A percentile compares a stretch with the other conserved stretches of the same genome.
These are phyloP conservation scores for Scalopus aquaticus DNA, from an alignment of 2,113 vertebrate species.

Conservation along the genomic window DNA sequence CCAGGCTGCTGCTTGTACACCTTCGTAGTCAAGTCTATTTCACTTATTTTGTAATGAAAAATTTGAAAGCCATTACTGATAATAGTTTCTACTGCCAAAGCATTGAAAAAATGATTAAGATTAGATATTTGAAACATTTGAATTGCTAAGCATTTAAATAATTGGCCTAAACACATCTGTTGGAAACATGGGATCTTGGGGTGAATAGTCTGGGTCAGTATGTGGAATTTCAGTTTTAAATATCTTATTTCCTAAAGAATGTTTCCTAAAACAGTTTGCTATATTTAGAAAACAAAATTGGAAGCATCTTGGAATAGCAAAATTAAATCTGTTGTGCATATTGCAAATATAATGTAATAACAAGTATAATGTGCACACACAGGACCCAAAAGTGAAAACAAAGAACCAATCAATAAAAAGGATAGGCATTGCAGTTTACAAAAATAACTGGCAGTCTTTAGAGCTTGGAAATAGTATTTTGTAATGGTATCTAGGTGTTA, in stretches of 20 bases:
- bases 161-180: neutral
- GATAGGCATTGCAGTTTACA: neutral
- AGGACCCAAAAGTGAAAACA: neutral
- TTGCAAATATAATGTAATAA: neutral
- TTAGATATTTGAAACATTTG: neutral
- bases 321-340: slow-evolving; percentile 24
- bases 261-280: neutral
- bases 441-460: neutral
- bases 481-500: neutral
- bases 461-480: neutral
- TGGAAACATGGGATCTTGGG: neutral
- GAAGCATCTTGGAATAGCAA: slow-evolving; percentile 16
- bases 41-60: neutral
- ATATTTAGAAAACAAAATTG: slow-evolving; percentile 35
- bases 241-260: neutral
- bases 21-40: slow-evolving; percentile 26
- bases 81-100: neutral
- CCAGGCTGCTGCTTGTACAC: too few relatives aligned
- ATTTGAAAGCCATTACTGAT: neutral
- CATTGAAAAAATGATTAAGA: neutral
- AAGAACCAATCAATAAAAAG: neutral
- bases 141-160: slow-evolving; percentile 1
- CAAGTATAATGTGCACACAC: neutral
- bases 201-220: neutral
- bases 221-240: slow-evolving; percentile 37